Evolutionary conservation across 2,113 vertebrate genomes (phyloP).

Genomic region (Eublepharis macularius): DNA sequence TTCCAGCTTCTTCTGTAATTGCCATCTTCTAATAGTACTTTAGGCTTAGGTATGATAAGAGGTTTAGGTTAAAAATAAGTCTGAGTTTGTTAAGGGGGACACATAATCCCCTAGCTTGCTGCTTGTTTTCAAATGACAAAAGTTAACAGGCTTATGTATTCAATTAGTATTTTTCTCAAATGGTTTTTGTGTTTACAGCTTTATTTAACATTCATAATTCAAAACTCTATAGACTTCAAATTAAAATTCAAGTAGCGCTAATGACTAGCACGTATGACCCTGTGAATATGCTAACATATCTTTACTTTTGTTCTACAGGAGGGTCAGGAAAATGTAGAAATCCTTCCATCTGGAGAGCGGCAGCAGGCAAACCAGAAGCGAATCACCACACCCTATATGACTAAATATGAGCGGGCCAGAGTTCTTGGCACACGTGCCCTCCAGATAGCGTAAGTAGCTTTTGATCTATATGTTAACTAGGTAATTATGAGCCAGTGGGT

Average conservation of each 20-base stretch:
- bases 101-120: not conserved
- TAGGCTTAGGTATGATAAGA: not conserved
- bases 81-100: not conserved
- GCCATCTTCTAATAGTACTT: not conserved
- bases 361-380: slow-evolving; percentile 94
- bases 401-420: slow-evolving; percentile 93
- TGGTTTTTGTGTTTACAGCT: not conserved
- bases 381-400: slow-evolving; percentile 97
- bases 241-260: not conserved
- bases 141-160: not conserved
- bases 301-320: slow-evolving; percentile 74
- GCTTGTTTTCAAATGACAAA: not conserved
- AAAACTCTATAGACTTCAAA: not conserved
- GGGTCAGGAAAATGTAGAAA: slow-evolving; percentile 94
- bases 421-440: slow-evolving; percentile 95
- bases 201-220: not conserved
- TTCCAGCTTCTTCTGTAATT: not conserved
- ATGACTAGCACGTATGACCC: not conserved
- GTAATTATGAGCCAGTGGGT: not conserved
- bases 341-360: slow-evolving; percentile 92
- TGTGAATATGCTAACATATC: not conserved
- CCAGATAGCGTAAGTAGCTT: slow-evolving; percentile 92
- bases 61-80: not conserved
- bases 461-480: accelerated
- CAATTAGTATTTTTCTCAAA: not conserved